phyloP scores from a whole-genome alignment of 1,140 invertebrate species.

The Araneus ventricosus region DNA sequence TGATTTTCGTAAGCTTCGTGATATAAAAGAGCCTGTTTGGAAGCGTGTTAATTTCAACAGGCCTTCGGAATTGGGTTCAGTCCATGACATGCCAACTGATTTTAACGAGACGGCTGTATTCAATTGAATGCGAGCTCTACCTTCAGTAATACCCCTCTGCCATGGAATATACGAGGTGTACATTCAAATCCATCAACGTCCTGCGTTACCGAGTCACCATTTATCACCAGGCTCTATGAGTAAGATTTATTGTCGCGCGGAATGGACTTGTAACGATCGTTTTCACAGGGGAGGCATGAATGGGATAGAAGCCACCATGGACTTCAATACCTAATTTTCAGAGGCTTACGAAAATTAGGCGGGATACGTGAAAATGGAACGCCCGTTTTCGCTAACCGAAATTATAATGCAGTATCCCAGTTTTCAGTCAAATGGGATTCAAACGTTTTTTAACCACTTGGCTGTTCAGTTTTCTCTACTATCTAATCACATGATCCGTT shows the following conservation, averaged over 20 bases:
- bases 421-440: too few species aligned
- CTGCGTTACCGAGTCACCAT: slow-evolving; percentile 4
- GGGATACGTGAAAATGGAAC: neutral
- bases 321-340: neutral
- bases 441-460: too few species aligned
- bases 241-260: slow-evolving; percentile 3
- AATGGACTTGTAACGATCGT: slow-evolving; percentile 2
- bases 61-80: neutral
- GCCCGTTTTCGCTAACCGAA: neutral
- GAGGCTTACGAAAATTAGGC: neutral
- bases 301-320: neutral
- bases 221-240: slow-evolving; percentile 18
- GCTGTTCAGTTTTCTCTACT: too few species aligned
- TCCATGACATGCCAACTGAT: neutral
- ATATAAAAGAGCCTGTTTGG: too few species aligned
- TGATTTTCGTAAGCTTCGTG: too few species aligned
- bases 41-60: too few species aligned
- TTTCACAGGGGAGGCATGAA: neutral
- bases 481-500: too few species aligned
- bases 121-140: neutral
- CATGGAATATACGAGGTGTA: slow-evolving; percentile 14
- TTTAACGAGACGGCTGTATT: neutral
- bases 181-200: slow-evolving; percentile 31
- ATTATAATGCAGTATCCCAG: neutral
- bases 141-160: neutral